phyloP scores from a whole-genome alignment of 1,140 invertebrate species.

The Drosophila serrata region DNA sequence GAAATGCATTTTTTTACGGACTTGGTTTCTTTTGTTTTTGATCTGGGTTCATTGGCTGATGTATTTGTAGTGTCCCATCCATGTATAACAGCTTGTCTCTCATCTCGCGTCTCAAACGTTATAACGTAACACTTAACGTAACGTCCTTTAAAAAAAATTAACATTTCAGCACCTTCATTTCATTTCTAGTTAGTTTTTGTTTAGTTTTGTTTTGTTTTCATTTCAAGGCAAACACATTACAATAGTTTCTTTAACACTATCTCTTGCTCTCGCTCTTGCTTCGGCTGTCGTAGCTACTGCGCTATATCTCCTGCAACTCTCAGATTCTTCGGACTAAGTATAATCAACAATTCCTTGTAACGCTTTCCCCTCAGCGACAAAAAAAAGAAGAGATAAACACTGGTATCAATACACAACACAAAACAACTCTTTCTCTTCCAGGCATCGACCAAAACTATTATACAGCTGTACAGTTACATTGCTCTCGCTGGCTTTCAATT shows the following conservation, averaged over 20 bases:
- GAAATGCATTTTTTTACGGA: slow-evolving; percentile 29
- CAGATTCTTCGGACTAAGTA: slow-evolving; percentile 35
- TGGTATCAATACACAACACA: slow-evolving; percentile 40
- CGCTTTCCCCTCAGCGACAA: slow-evolving; percentile 24
- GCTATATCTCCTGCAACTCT: slow-evolving; percentile 4
- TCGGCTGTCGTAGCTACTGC: slow-evolving; percentile 1
- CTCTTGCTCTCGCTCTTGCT: slow-evolving; percentile 25
- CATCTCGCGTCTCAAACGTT: slow-evolving; percentile 51
- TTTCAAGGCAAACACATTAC: slow-evolving; percentile 84
- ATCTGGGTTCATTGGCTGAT: slow-evolving; percentile 7
- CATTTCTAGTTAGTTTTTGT: slow-evolving; percentile 51
- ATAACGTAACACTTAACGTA: slow-evolving; percentile 66
- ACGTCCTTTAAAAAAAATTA: slow-evolving; percentile 78
- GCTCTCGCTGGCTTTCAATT: slow-evolving; percentile 45
- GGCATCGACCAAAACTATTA: slow-evolving; percentile 64
- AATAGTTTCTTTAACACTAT: slow-evolving; percentile 55
- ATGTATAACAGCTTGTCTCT: slow-evolving; percentile 70
- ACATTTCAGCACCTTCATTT: slow-evolving; percentile 85
- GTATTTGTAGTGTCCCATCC: slow-evolving; percentile 43
- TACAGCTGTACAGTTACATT: slow-evolving; percentile 68
- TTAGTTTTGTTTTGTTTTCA: slow-evolving; percentile 57
- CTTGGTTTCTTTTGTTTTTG: neutral
- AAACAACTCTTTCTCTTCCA: slow-evolving; percentile 11
- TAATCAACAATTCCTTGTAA: slow-evolving; percentile 57
- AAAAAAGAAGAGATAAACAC: slow-evolving; percentile 36